Base-by-base conservation (phyloP, 2,113 vertebrate genomes). In the Clarias magur region DNA sequence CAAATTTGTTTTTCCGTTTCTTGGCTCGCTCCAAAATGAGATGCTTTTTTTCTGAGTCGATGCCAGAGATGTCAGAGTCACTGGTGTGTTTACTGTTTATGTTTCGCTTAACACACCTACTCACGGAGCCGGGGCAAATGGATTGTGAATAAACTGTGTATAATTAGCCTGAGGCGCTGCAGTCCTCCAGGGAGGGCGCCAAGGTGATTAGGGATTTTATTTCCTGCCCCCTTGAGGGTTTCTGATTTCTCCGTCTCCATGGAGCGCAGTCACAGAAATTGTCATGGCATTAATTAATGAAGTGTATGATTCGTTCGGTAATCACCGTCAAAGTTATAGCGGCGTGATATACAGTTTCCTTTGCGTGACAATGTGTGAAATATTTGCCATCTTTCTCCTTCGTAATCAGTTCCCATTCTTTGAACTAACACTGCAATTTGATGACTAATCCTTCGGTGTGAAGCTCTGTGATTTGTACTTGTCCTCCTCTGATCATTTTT, bases 31-130 rank as follows among this genome's bases (percentile, higher is more conserved):
- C 2, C n/a, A 76, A 78, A 79, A 80, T 67, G 17, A 23, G 42
- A 56, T 30, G 56, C 38, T 82, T 87, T 82, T 34, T 87, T 63
- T 21, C 63, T 53, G 67, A 48, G 48, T 48, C 48, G 48, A 48
- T 72, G 80, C 86, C 34, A 67, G 53, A 86, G 23, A 68, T 86
- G 76, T 80, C 76, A 80, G 63, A 86, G 63, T 62, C 38, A 16
- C 19, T 76, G 42, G 42, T 83, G 73, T 87, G 80, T 83, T 87
- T 79, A 63, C 73, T 79, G 81, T 83, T 79, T 87, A 79, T 53
- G 17, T 63, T 67, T 25, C 42, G 9, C 48, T 87, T 68, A 79
- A 84, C 72, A 84, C 86, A 84, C 81, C 81, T 73, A 87, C 81
- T 56, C 72, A 79, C 59, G 16, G 62, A 79, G 73, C 73, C 30